These are phyloP conservation scores for Gavia stellata DNA, from an alignment of 2,113 vertebrate genomes.

Conservation along the genomic window DNA sequence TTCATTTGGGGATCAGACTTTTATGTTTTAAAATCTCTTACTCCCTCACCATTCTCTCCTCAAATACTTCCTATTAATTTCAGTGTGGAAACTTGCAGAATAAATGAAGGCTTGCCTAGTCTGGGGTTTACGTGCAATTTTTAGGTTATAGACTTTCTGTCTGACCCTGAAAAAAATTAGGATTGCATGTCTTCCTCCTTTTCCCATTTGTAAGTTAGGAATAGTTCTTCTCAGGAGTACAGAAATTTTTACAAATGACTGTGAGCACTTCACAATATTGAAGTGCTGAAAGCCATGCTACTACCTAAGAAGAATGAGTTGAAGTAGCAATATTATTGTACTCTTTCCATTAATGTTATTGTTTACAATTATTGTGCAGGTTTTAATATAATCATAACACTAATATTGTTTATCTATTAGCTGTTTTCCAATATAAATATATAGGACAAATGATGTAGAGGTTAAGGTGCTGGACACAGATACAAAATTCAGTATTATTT, in stretches of 20 bases:
- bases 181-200: neutral
- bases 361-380: neutral
- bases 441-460: neutral
- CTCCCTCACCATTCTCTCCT: neutral
- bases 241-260: neutral
- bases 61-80: neutral
- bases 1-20: neutral
- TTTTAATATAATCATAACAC: neutral
- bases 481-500: neutral
- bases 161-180: neutral
- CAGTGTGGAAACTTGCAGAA: neutral
- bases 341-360: neutral
- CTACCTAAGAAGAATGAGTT: neutral
- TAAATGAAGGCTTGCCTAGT: neutral
- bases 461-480: neutral
- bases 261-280: neutral
- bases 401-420: neutral
- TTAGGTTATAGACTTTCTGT: neutral
- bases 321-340: neutral
- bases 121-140: neutral
- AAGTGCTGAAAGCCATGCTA: neutral
- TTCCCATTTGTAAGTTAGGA: neutral
- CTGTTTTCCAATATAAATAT: neutral
- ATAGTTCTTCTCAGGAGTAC: neutral
- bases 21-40: neutral